Evolutionary conservation across 2,888 invertebrate species (phyloP).

Genomic region (Cheilosia pagana): DNA sequence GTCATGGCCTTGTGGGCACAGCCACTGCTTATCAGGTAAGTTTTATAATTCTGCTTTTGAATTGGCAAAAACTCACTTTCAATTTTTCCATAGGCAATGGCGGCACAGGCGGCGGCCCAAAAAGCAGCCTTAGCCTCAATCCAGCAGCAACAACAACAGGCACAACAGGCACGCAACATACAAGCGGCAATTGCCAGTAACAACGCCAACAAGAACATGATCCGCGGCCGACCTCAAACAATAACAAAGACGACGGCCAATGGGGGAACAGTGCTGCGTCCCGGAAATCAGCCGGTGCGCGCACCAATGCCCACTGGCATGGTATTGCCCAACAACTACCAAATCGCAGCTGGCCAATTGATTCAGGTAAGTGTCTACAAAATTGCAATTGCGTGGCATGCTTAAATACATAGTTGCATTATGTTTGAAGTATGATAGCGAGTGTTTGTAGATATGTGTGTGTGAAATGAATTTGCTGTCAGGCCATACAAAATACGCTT

Average conservation of each 20-base stretch:
- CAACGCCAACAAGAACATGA: conserved; percentile 77
- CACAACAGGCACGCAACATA: conserved; percentile 80
- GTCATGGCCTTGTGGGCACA: conserved; percentile 83
- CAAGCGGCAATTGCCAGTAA: conserved; percentile 79
- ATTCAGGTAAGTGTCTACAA: conserved; percentile 79
- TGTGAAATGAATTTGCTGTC: neutral
- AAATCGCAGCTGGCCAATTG: conserved; percentile 81
- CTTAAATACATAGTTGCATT: conserved; percentile 12
- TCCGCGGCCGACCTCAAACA: conserved; percentile 81
- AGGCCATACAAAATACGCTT: neutral
- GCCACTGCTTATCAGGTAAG: conserved; percentile 83
- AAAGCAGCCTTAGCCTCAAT: conserved; percentile 82
- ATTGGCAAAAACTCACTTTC: neutral
- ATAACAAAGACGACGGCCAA: conserved; percentile 78
- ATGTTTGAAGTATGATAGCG: conserved; percentile 2
- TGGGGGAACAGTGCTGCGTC: conserved; percentile 78
- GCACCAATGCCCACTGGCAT: conserved; percentile 80
- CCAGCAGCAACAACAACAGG: conserved; percentile 81
- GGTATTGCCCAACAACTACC: conserved; percentile 82
- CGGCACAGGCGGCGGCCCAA: conserved; percentile 83
- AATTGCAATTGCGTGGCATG: conserved; percentile 29
- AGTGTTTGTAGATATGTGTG: conserved; percentile 17
- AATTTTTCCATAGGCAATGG: conserved; percentile 81
- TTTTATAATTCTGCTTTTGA: neutral
- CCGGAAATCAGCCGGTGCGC: conserved; percentile 78